phyloP scores from a whole-genome alignment of 2,797 vertebrate species.

The Cheirogaleus major region DNA sequence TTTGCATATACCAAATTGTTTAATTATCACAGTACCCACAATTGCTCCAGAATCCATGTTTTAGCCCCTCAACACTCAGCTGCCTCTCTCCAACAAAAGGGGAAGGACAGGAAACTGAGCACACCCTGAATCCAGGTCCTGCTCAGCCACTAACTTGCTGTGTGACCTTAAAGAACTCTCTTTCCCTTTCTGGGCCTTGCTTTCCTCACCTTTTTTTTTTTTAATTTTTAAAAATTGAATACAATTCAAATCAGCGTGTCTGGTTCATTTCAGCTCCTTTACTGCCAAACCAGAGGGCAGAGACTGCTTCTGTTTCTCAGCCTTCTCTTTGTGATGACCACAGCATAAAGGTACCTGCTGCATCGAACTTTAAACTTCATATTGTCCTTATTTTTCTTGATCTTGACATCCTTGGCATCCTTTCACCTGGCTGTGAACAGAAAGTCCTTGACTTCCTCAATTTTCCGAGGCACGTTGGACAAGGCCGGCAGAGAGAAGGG shows the following conservation, averaged over 20 bases:
- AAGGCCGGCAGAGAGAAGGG: not conserved
- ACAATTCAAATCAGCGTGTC: not conserved
- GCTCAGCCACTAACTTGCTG: not conserved
- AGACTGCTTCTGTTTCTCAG: not conserved
- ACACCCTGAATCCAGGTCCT: not conserved
- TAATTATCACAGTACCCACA: not conserved
- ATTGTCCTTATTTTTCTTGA: not conserved
- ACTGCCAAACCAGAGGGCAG: not conserved
- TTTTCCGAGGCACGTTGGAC: not conserved
- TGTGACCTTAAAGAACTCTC: not conserved
- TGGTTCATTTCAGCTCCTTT: not conserved
- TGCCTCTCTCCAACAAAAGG: not conserved
- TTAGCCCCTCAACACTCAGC: not conserved
- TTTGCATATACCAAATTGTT: not conserved
- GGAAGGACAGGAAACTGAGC: not conserved
- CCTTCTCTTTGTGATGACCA: not conserved
- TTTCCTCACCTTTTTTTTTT: not conserved
- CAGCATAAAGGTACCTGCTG: not conserved
- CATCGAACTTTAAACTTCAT: not conserved
- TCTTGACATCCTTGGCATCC: not conserved
- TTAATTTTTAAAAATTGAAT: not conserved
- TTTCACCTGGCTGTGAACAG: not conserved
- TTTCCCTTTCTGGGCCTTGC: not conserved
- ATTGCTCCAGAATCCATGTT: not conserved
- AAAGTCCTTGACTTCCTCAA: not conserved